A percentile compares a stretch with the other conserved stretches of the same genome.
phyloP scores from a whole-genome alignment of 2,797 vertebrate species.

The Rhynchonycteris naso region DNA sequence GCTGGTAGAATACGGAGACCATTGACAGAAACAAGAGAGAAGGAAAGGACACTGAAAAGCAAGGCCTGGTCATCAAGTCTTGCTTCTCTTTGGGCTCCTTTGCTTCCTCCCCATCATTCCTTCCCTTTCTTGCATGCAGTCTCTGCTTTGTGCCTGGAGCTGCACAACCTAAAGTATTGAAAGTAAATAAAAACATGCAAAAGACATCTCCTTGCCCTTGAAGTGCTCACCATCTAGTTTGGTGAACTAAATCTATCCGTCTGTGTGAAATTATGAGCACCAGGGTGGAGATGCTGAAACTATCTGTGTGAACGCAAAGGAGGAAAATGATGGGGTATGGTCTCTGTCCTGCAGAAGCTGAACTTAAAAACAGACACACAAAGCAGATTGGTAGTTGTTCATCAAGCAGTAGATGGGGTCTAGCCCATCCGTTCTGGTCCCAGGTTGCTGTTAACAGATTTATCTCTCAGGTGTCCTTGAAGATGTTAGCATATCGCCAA shows the following conservation, averaged over 20 bases:
- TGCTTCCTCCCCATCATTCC: neutral
- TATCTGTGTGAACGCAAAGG: neutral
- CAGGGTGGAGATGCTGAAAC: neutral
- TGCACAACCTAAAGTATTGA: neutral
- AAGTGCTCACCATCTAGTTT: neutral
- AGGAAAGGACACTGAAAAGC: neutral
- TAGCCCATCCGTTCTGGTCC: neutral
- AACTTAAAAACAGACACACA: neutral
- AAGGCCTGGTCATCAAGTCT: neutral
- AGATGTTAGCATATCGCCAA: neutral
- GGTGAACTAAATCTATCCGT: neutral
- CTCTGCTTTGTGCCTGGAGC: neutral
- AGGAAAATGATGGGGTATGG: neutral
- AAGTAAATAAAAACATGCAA: neutral
- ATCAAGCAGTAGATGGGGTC: slow-evolving; percentile 1
- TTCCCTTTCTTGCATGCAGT: neutral
- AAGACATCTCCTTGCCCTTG: neutral
- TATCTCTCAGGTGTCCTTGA: slow-evolving; percentile 35
- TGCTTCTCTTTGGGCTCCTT: neutral
- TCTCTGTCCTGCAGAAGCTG: neutral
- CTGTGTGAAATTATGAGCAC: neutral
- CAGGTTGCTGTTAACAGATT: slow-evolving; percentile 21
- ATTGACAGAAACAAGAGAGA: neutral
- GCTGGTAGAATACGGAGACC: neutral
- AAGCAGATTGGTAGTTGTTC: neutral